Percentiles rank a stretch among this genome's conserved stretches.
These are phyloP conservation scores for Nettapus auritus DNA, from an alignment of 2,113 vertebrate species.

Conservation along the genomic window DNA sequence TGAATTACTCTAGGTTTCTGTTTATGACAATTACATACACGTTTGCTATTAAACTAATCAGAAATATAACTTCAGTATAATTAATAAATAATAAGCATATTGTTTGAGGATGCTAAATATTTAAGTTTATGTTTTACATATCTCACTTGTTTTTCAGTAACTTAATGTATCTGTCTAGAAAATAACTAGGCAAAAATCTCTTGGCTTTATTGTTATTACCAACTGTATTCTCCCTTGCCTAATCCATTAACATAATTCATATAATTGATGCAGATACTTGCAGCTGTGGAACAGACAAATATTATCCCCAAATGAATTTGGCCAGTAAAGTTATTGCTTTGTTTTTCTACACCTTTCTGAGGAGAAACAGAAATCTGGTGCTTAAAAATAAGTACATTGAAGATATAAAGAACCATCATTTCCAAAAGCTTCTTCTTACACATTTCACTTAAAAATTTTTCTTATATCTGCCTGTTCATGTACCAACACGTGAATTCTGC, in stretches of 20 bases:
- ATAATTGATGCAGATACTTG: neutral
- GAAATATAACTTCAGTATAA: constrained; percentile 13
- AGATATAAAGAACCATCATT: neutral
- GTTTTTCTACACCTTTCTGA: neutral
- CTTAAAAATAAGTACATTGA: neutral
- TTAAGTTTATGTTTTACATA: neutral
- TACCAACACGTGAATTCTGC: neutral
- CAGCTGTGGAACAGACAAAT: neutral
- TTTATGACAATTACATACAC: constrained; percentile 24
- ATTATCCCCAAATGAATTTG: neutral
- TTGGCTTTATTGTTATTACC: neutral
- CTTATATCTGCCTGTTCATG: neutral
- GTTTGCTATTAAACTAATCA: constrained; percentile 40
- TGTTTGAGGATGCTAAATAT: constrained; percentile 20
- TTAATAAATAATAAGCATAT: constrained; percentile 53
- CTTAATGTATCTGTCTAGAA: neutral
- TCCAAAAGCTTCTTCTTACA: neutral
- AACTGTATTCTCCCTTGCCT: neutral
- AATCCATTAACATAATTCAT: constrained; percentile 18
- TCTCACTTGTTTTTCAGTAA: neutral
- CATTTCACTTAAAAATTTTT: neutral
- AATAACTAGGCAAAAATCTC: neutral
- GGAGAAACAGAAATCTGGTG: neutral
- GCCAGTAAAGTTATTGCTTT: neutral
- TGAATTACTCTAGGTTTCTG: neutral